Evolutionary conservation across 2,888 invertebrate species (phyloP), one percentile per base, ranked within the genome.

Genomic region (Scaptomyza caliginosa): DNA sequence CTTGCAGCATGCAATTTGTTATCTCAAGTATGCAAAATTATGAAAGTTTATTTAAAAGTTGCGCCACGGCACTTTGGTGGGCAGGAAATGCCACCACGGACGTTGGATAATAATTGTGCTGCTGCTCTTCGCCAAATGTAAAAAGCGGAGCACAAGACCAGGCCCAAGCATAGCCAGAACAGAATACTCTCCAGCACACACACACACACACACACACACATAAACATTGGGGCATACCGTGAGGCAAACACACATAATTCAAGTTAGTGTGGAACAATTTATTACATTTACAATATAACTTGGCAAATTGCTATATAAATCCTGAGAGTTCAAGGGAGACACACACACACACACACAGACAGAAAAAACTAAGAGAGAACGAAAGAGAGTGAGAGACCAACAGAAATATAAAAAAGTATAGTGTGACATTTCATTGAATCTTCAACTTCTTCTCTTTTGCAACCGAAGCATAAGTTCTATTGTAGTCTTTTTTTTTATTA

Each of bases 281-380:
- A 88, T 87, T 83, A 83, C 85, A 77, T 87, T 83, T 85, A 71
- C 81, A 88, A 87, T 83, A 79, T 71, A 88, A 88, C 76, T 87
- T 81, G 81, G 83, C 74, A 88, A 88, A 87, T 86, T 86, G 82
- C 62, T 66, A 74, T 71, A 86, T 86, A 84, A 86, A 88, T 84
- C 74, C 79, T 66, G 48, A 43, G n/a, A 56, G 42, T 48, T 54
- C 54, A 52, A 48, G 30, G 11, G 23, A 30, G 40, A 56, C 24
- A 46, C 19, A 34, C 3, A 34, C 4, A 30, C 10, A 2, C 3
- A 10, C 0, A 11, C 6, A 6, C 8, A 16, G 16, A 34, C 4
- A 34, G 8, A 38, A n/a, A 21, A 13, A 32, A n/a, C n/a, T n/a
- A 2, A 34, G 8, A 34, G 8, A 34, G 26, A 10, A 3, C 8